A percentile compares a stretch with the other conserved stretches of the same genome.
These are phyloP conservation scores for Orius laevigatus DNA, from an alignment of 1,140 invertebrate species.

Conservation along the genomic window DNA sequence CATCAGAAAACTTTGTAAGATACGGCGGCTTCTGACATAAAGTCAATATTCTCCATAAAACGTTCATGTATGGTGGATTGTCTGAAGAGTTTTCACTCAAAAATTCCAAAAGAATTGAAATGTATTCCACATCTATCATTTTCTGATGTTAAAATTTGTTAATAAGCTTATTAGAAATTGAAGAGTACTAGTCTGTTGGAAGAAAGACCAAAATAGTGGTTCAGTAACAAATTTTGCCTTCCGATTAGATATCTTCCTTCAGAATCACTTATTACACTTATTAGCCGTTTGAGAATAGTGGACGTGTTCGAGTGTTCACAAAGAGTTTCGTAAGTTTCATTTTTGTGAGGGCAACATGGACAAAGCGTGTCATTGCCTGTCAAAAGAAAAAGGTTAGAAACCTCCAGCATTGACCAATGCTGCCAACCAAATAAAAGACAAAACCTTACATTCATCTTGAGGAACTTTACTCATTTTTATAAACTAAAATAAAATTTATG, in stretches of 20 bases:
- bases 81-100: background rate
- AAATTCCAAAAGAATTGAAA: slow-evolving; percentile 1
- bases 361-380: background rate
- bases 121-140: slow-evolving; percentile 4
- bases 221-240: background rate
- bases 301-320: background rate
- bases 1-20: background rate
- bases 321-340: background rate
- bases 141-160: slow-evolving; percentile 1
- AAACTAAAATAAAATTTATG: too few species aligned
- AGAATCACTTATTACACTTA: background rate
- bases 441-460: too few species aligned
- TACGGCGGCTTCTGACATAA: slow-evolving; percentile 2
- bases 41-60: slow-evolving; percentile 1
- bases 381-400: too few species aligned
- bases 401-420: too few species aligned
- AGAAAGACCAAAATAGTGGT: slow-evolving; percentile 5
- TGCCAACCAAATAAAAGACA: too few species aligned
- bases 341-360: slow-evolving; percentile 4
- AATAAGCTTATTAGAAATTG: background rate
- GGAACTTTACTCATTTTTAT: too few species aligned
- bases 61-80: slow-evolving; percentile 3
- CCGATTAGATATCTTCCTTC: background rate
- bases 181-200: background rate
- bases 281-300: background rate